Conservation (phyloP, 1,140 invertebrate species). For the Drosophila arizonae region DNA sequence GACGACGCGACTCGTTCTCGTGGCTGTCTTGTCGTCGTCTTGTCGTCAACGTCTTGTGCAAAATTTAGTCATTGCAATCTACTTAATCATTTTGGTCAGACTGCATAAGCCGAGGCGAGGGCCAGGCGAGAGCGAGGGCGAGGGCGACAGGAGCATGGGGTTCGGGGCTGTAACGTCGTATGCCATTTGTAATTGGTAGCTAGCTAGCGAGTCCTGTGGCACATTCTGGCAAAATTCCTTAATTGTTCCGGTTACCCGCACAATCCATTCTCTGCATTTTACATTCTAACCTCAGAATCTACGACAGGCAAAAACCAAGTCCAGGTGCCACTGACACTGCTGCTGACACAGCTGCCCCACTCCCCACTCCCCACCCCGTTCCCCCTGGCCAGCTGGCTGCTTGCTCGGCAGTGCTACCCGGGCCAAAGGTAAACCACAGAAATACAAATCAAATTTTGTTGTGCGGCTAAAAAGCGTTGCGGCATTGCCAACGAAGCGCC, state of each 20-base stretch:
- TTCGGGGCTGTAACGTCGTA: slow-evolving; percentile 33
- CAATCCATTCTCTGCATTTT: slow-evolving; percentile 82
- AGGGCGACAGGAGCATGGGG: background rate
- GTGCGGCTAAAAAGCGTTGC: slow-evolving; percentile 76
- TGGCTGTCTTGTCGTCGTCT: slow-evolving; percentile 25
- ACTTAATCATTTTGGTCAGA: slow-evolving; percentile 75
- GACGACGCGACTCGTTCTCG: too few relatives aligned
- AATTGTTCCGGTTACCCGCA: slow-evolving; percentile 81
- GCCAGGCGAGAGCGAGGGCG: background rate
- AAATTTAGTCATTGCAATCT: slow-evolving; percentile 79
- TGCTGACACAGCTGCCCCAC: slow-evolving; percentile 36
- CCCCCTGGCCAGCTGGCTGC: slow-evolving; percentile 2
- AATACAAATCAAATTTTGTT: slow-evolving; percentile 82
- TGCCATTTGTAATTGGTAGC: slow-evolving; percentile 73
- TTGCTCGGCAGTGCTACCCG: slow-evolving; percentile 27
- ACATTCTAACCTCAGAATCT: slow-evolving; percentile 79
- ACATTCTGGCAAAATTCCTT: slow-evolving; percentile 65
- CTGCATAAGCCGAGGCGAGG: slow-evolving; percentile 1
- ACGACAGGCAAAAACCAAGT: slow-evolving; percentile 64
- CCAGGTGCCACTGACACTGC: slow-evolving; percentile 77
- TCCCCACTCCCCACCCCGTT: background rate
- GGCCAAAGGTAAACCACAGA: slow-evolving; percentile 80
- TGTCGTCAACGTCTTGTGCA: slow-evolving; percentile 61
- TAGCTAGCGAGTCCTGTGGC: slow-evolving; percentile 17
- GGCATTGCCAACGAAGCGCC: slow-evolving; percentile 13